Evolutionary conservation across 2,797 vertebrate species (phyloP).

Genomic region (Ptychobarbus kaznakovi): DNA sequence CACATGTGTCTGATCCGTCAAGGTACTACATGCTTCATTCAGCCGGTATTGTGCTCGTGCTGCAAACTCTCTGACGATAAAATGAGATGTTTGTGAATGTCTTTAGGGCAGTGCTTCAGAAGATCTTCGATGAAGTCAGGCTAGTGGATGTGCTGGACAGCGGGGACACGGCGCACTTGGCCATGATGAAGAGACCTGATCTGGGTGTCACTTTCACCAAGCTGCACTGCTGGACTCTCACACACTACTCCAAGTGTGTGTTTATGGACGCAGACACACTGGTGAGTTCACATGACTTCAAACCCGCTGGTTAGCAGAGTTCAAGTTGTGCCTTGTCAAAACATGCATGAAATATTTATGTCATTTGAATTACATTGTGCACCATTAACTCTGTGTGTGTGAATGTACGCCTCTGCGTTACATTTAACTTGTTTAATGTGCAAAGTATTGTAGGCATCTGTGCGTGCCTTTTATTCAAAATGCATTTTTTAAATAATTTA

Average conservation of each 20-base stretch:
- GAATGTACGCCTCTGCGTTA: background rate
- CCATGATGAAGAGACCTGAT: constrained; percentile 94
- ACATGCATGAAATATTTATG: constrained; percentile 18
- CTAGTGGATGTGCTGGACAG: constrained; percentile 93
- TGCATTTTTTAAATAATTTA: background rate
- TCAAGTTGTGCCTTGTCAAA: constrained; percentile 20
- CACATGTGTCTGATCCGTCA: constrained; percentile 88
- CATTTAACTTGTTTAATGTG: background rate
- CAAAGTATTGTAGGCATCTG: background rate
- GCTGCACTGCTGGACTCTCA: constrained; percentile 93
- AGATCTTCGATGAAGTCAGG: constrained; percentile 88
- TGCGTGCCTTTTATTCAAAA: background rate
- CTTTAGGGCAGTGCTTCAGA: constrained; percentile 83
- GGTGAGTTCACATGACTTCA: constrained; percentile 76
- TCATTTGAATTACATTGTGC: background rate
- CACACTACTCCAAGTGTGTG: constrained; percentile 92
- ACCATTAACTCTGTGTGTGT: background rate
- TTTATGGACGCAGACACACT: constrained; percentile 99
- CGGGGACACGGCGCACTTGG: constrained; percentile 89
- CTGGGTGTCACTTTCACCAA: constrained; percentile 94
- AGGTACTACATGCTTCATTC: constrained; percentile 75
- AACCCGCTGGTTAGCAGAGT: background rate
- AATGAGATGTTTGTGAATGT: background rate
- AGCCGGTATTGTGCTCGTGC: background rate
- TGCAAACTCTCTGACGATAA: background rate